Conservation (phyloP, 2,113 vertebrate genomes). For the Pluvianellus socialis region DNA sequence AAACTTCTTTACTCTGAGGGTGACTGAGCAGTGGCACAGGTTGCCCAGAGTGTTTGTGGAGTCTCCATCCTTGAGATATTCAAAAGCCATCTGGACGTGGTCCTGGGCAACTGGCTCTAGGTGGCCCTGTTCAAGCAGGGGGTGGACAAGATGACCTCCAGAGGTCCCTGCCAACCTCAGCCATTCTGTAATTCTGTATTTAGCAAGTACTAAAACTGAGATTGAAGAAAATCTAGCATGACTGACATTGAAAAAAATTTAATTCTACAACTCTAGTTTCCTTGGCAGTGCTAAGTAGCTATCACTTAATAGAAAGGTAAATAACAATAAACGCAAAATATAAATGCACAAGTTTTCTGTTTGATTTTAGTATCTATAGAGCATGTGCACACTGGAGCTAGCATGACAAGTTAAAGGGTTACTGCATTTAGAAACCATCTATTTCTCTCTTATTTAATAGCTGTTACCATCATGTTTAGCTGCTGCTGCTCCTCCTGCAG, state of each 20-base stretch:
- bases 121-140: not conserved
- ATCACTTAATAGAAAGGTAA: not conserved
- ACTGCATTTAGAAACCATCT: slow-evolving; percentile 27
- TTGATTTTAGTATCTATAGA: not conserved
- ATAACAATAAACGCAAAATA: not conserved
- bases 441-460: slow-evolving; percentile 59
- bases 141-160: not conserved
- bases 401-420: slow-evolving; percentile 23
- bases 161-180: not conserved
- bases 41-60: not conserved
- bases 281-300: not conserved
- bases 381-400: not conserved
- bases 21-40: not conserved
- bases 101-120: not conserved
- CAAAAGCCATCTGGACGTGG: not conserved
- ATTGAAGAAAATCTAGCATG: not conserved
- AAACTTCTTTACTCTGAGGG: not conserved
- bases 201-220: not conserved
- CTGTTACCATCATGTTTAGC: slow-evolving; percentile 70
- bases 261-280: not conserved
- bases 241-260: not conserved
- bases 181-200: not conserved
- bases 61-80: not conserved
- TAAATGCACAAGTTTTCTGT: not conserved
- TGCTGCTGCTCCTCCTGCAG: slow-evolving; percentile 75